phyloP scores from a whole-genome alignment of 2,113 vertebrate genomes.

The Circaetus gallicus region DNA sequence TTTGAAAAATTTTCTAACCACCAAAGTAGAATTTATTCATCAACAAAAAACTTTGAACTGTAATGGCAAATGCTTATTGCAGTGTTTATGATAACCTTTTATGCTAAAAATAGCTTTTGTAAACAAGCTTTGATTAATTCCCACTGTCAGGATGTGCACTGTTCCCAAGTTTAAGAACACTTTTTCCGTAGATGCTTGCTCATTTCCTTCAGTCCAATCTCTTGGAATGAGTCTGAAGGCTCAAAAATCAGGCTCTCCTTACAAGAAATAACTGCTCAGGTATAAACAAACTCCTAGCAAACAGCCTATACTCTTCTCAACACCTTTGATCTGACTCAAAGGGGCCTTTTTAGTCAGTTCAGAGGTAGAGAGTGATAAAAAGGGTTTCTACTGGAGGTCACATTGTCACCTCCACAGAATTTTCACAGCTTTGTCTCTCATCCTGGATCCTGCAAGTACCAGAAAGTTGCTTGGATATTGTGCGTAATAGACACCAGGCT shows the following conservation, averaged over 20 bases:
- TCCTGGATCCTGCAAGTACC: background rate
- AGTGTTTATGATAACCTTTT: conserved; percentile 68
- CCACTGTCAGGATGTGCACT: conserved; percentile 76
- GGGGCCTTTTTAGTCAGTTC: background rate
- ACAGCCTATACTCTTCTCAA: background rate
- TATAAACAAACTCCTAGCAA: conserved; percentile 14
- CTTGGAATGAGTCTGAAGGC: conserved; percentile 22
- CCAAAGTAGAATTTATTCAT: background rate
- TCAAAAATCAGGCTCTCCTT: conserved; percentile 21
- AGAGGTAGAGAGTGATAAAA: background rate
- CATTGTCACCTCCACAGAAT: background rate
- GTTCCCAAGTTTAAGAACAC: conserved; percentile 70
- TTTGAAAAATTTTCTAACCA: background rate
- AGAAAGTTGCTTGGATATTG: background rate
- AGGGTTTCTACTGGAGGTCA: background rate
- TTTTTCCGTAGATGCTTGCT: conserved; percentile 73
- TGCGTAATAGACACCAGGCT: background rate
- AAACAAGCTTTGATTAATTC: conserved; percentile 82
- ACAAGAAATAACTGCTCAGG: conserved; percentile 5
- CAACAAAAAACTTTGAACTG: conserved; percentile 16
- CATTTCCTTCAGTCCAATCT: conserved; percentile 72
- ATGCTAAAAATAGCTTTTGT: conserved; percentile 78
- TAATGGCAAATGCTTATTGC: background rate
- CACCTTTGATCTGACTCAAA: conserved; percentile 1
- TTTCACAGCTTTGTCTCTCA: background rate